A percentile compares a stretch with the other conserved stretches of the same genome.
Evolutionary conservation across 2,888 invertebrate genomes (phyloP).

Genomic region (Phengaris alcon): DNA sequence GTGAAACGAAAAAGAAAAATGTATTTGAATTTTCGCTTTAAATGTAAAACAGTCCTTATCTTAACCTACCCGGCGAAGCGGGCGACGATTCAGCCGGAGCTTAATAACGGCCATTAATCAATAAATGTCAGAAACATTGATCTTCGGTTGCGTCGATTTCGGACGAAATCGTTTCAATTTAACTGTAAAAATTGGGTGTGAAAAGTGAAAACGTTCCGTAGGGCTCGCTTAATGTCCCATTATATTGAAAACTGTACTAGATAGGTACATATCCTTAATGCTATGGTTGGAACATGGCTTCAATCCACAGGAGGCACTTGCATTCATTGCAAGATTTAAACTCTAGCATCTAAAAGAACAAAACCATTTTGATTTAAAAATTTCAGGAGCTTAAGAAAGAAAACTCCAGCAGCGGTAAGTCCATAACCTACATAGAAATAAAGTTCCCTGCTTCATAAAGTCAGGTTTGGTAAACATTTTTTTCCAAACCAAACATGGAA

Average conservation of each 20-base stretch:
- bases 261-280: not conserved
- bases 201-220: not conserved
- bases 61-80: conserved; percentile 6
- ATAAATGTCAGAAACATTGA: conserved; percentile 21
- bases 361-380: not conserved
- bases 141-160: conserved; percentile 14
- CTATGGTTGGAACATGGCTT: not conserved
- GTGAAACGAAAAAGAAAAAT: too few relatives aligned
- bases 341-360: not conserved
- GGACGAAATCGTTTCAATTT: conserved; percentile 2
- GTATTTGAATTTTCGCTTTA: not conserved
- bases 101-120: conserved; percentile 20
- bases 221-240: not conserved
- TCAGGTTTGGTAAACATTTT: conserved; percentile 7
- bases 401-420: not conserved
- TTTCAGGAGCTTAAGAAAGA: not conserved
- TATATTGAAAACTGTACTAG: not conserved
- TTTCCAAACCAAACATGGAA: not conserved
- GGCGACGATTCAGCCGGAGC: not conserved
- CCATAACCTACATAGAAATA: not conserved
- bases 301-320: too few relatives aligned
- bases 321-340: not conserved
- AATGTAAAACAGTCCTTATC: conserved; percentile 5
- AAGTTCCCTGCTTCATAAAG: not conserved
- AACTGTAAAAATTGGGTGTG: conserved; percentile 2